phyloP scores from a whole-genome alignment of 1,140 invertebrate genomes.

The Lasioglossum baleicum region DNA sequence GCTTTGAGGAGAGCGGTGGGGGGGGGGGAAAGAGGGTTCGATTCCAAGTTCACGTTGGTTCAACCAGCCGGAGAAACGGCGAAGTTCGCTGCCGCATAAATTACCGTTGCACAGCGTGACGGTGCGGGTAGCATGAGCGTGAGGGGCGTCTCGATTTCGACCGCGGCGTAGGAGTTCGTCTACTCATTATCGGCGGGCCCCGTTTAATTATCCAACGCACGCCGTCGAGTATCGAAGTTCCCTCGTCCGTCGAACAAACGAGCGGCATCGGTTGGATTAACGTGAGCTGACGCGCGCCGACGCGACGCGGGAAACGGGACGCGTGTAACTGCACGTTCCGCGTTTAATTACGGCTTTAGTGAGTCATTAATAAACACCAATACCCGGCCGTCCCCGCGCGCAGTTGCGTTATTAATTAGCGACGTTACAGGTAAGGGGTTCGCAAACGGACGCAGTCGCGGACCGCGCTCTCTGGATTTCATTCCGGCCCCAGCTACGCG shows the following conservation, averaged over 20 bases:
- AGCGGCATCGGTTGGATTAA: constrained; percentile 37
- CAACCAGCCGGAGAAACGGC: background rate
- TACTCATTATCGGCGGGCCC: constrained; percentile 50
- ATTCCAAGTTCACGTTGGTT: background rate
- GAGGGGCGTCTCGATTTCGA: constrained; percentile 38
- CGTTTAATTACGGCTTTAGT: constrained; percentile 43
- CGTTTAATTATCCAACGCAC: constrained; percentile 50
- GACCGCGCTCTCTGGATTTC: background rate
- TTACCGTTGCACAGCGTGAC: background rate
- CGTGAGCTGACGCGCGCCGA: background rate
- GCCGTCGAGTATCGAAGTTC: constrained; percentile 26
- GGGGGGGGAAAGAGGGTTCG: too few relatives aligned
- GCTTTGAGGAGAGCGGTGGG: background rate
- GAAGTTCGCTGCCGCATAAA: constrained; percentile 32
- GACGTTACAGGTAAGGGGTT: constrained; percentile 8
- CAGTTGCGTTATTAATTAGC: constrained; percentile 34
- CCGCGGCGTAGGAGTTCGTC: constrained; percentile 30
- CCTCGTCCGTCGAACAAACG: constrained; percentile 39
- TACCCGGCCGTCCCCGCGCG: background rate
- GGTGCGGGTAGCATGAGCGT: too few relatives aligned
- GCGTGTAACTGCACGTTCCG: constrained; percentile 31
- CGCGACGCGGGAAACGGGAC: background rate
- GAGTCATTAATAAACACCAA: constrained; percentile 37
- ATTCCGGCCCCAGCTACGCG: background rate
- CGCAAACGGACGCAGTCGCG: background rate